phyloP scores from a whole-genome alignment of 2,888 invertebrate species.

The Drosophila mimica region DNA sequence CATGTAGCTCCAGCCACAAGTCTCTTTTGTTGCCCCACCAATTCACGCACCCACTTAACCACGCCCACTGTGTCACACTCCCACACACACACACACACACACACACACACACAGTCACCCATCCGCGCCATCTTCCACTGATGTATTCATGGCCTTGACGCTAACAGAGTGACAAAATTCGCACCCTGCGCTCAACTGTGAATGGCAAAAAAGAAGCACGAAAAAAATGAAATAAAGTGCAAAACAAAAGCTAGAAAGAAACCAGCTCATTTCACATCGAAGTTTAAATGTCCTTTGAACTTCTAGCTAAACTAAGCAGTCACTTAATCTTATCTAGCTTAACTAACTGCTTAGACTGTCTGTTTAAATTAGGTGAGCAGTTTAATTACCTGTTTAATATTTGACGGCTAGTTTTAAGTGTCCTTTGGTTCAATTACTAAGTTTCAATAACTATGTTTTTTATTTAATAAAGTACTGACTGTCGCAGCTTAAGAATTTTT shows the following conservation, averaged over 20 bases:
- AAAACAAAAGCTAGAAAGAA: conserved; percentile 16
- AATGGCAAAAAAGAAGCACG: conserved; percentile 49
- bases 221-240: conserved; percentile 7
- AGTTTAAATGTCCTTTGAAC: conserved; percentile 20
- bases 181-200: conserved; percentile 73
- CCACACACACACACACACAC: conserved; percentile 8
- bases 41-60: conserved; percentile 19
- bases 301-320: not conserved
- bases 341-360: not conserved
- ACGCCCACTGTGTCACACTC: conserved; percentile 32
- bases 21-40: not conserved
- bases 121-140: conserved; percentile 58
- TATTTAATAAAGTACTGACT: not conserved
- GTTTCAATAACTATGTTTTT: no score
- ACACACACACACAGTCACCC: not conserved
- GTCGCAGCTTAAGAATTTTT: not conserved
- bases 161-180: conserved; percentile 81
- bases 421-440: not conserved
- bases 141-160: conserved; percentile 78
- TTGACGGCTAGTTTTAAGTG: not conserved
- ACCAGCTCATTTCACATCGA: not conserved
- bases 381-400: not conserved
- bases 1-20: not conserved
- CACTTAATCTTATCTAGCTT: not conserved
- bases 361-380: not conserved